A percentile compares a stretch with the other conserved stretches of the same genome.
These are phyloP conservation scores for Enteromius trimaculatus DNA, from an alignment of 2,797 vertebrate genomes.

Conservation along the genomic window DNA sequence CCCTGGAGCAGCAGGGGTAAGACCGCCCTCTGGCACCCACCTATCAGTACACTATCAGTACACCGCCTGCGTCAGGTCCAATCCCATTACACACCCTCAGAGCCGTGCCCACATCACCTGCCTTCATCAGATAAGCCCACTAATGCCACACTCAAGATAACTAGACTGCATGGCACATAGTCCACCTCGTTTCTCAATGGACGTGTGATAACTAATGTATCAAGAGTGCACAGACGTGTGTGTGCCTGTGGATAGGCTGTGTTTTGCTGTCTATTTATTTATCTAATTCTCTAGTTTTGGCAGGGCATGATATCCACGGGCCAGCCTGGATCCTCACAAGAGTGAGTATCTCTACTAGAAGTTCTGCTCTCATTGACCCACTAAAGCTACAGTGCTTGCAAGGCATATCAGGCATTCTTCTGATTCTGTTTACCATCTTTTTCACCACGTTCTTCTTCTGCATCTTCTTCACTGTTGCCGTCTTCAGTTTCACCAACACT, in stretches of 20 bases:
- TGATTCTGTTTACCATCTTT: background rate
- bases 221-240: slow-evolving; percentile 59
- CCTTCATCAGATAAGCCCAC: slow-evolving; percentile 76
- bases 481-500: background rate
- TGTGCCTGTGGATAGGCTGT: slow-evolving; percentile 63
- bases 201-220: slow-evolving; percentile 46
- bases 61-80: slow-evolving; percentile 64
- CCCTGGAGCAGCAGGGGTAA: slow-evolving; percentile 96
- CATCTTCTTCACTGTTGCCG: background rate
- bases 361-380: slow-evolving; percentile 2
- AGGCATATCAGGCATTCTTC: background rate
- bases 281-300: slow-evolving; percentile 90
- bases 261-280: slow-evolving; percentile 68
- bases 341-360: slow-evolving; percentile 83
- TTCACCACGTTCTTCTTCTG: background rate
- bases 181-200: slow-evolving; percentile 46
- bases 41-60: slow-evolving; percentile 25
- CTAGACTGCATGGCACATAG: slow-evolving; percentile 53
- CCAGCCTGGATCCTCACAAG: slow-evolving; percentile 98
- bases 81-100: slow-evolving; percentile 79
- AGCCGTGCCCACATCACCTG: slow-evolving; percentile 72
- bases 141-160: slow-evolving; percentile 76
- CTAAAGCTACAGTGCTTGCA: background rate
- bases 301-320: slow-evolving; percentile 97
- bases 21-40: slow-evolving; percentile 69